Conservation (phyloP, 1,140 invertebrate genomes). For the Bicyclus anynana region DNA sequence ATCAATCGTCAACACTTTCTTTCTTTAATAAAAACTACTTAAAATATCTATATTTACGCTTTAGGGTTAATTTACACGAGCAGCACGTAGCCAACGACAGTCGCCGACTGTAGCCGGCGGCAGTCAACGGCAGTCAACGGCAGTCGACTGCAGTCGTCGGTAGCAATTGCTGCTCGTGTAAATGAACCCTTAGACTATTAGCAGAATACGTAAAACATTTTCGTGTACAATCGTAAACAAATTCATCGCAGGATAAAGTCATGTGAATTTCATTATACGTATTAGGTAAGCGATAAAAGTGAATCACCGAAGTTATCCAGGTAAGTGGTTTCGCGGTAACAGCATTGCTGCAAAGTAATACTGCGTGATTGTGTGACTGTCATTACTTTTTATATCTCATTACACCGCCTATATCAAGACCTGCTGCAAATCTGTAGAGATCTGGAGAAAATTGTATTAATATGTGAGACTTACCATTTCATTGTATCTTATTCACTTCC, state of each 20-base stretch:
- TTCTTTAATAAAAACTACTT: too few species aligned
- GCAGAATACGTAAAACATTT: neutral
- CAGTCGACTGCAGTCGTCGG: too few species aligned
- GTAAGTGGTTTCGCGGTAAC: conserved; percentile 20
- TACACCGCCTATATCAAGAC: conserved; percentile 3
- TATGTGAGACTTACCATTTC: neutral
- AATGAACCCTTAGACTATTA: neutral
- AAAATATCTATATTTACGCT: too few species aligned
- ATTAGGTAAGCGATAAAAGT: conserved; percentile 10
- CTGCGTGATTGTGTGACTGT: conserved; percentile 15
- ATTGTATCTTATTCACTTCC: too few species aligned
- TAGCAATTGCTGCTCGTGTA: too few species aligned
- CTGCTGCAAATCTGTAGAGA: neutral
- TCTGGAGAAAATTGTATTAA: neutral
- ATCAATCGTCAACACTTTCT: too few species aligned
- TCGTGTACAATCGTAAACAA: too few species aligned
- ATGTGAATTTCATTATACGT: conserved; percentile 15
- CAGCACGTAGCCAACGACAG: too few species aligned
- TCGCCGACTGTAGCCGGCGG: too few species aligned
- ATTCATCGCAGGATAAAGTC: neutral
- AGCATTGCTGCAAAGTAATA: conserved; percentile 11
- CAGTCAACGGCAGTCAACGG: too few species aligned
- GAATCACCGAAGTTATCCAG: conserved; percentile 21
- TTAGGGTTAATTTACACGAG: too few species aligned
- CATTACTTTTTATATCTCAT: conserved; percentile 22